These are phyloP conservation scores for Eulemur coronatus DNA, from an alignment of 2,797 vertebrate genomes.

Conservation along the genomic window DNA sequence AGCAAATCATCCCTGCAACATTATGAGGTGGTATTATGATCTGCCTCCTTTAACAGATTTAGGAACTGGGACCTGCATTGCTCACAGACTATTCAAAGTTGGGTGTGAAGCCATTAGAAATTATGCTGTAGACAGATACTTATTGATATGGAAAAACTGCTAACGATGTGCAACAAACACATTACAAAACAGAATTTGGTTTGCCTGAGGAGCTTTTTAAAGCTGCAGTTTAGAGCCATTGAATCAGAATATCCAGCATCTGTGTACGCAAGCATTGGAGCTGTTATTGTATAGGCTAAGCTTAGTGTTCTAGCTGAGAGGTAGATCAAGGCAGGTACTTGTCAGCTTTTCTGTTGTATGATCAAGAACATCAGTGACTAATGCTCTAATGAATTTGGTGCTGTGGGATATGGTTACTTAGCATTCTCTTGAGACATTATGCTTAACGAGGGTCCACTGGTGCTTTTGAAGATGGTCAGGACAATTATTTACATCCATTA, in stretches of 20 bases:
- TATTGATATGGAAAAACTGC: background rate
- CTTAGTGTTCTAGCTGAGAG: background rate
- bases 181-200: background rate
- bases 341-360: background rate
- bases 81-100: background rate
- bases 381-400: background rate
- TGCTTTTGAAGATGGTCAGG: background rate
- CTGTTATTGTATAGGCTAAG: background rate
- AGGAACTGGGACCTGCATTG: background rate
- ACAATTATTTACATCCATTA: background rate
- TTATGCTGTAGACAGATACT: background rate
- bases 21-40: background rate
- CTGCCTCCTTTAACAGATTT: background rate
- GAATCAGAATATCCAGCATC: background rate
- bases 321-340: background rate
- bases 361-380: background rate
- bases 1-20: background rate
- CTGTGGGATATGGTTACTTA: background rate
- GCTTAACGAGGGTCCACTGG: background rate
- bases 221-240: background rate
- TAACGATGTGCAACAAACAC: background rate
- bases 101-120: background rate
- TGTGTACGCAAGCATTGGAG: background rate
- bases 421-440: background rate
- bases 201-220: background rate